Conservation (phyloP, 2,888 invertebrate species). For the Catonia carolina region DNA sequence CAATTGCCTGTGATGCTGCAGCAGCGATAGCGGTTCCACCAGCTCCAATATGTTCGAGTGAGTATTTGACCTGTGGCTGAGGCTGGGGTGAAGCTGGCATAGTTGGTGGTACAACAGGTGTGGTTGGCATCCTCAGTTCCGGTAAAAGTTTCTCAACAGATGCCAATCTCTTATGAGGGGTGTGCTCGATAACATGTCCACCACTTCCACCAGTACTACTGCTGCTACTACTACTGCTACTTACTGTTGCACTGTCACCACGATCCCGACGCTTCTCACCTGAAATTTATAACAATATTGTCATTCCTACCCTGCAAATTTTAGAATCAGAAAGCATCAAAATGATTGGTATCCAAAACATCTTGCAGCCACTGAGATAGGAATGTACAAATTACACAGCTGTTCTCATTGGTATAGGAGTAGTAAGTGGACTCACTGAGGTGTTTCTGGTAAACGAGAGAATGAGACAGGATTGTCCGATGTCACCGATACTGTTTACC, state of each 20-base stretch:
- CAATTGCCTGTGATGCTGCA: slow-evolving; percentile 93
- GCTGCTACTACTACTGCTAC: slow-evolving; percentile 12
- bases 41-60: slow-evolving; percentile 67
- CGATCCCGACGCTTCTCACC: slow-evolving; percentile 63
- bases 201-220: neutral
- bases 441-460: no score
- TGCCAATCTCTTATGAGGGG: slow-evolving; percentile 24
- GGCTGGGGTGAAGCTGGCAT: neutral
- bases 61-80: slow-evolving; percentile 51
- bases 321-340: no score
- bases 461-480: no score
- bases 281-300: no score
- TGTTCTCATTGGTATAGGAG: no score
- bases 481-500: no score
- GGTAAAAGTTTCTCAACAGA: slow-evolving; percentile 36
- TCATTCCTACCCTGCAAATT: no score
- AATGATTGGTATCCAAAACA: no score
- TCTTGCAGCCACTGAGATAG: no score
- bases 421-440: no score
- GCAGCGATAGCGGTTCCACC: slow-evolving; percentile 84
- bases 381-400: no score
- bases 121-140: slow-evolving; percentile 22
- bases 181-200: neutral
- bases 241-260: slow-evolving; percentile 45
- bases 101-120: slow-evolving; percentile 30